Evolutionary conservation across 2,797 vertebrate genomes (phyloP).

Genomic region (Tamandua tetradactyla): DNA sequence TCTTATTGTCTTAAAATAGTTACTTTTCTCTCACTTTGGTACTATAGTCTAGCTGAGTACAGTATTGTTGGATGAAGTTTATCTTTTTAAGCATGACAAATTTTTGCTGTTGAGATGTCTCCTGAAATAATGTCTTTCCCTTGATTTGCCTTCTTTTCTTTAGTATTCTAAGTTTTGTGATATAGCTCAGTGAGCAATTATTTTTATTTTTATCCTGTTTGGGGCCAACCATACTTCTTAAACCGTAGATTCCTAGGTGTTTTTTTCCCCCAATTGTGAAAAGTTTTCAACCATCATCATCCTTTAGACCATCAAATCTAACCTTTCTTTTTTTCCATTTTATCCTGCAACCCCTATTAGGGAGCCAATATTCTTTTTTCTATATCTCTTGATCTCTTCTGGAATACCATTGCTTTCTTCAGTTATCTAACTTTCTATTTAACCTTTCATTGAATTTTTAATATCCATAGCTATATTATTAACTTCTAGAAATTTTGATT

Average conservation of each 20-base stretch:
- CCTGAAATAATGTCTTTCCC: neutral
- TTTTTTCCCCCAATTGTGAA: neutral
- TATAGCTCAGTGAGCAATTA: neutral
- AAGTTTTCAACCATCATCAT: neutral
- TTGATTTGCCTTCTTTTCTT: neutral
- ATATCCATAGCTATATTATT: neutral
- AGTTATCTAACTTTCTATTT: neutral
- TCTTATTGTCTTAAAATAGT: neutral
- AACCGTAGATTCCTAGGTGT: neutral
- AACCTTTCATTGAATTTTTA: neutral
- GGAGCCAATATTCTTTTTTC: neutral
- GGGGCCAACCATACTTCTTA: neutral
- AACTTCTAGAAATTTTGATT: constrained; percentile 50
- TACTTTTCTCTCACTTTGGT: neutral
- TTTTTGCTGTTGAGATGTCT: constrained; percentile 39
- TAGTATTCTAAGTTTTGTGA: neutral
- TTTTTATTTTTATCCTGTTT: neutral
- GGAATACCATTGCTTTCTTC: constrained; percentile 19
- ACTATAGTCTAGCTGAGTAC: neutral
- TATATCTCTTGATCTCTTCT: neutral
- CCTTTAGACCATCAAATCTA: neutral
- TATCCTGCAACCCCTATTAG: neutral
- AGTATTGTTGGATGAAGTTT: neutral
- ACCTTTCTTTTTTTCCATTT: neutral
- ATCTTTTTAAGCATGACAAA: neutral